Evolutionary conservation across 2,888 invertebrate species (phyloP).

Genomic region (Labia minor): DNA sequence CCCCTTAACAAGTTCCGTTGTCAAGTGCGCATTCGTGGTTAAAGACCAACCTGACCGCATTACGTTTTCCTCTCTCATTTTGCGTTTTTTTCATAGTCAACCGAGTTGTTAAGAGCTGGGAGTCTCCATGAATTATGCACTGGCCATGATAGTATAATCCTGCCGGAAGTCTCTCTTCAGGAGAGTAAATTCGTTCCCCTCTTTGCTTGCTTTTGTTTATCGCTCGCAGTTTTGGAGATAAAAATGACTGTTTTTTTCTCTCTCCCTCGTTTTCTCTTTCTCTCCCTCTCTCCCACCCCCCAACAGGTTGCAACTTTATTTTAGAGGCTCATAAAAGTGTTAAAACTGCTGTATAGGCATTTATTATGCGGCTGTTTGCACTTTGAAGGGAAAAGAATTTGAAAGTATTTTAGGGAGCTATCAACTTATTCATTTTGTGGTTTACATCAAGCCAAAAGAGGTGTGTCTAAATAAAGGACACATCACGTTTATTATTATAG

Average conservation of each 20-base stretch:
- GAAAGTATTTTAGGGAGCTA: background rate
- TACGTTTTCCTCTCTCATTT: background rate
- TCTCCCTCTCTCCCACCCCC: no score
- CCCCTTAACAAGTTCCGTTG: constrained; percentile 5
- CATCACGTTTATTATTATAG: no score
- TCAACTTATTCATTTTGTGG: background rate
- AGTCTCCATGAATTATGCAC: background rate
- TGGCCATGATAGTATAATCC: constrained; percentile 13
- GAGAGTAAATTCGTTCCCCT: background rate
- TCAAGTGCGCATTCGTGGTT: constrained; percentile 13
- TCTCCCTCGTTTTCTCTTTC: no score
- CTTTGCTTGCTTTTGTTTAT: background rate
- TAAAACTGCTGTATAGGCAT: background rate
- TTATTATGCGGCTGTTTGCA: constrained; percentile 1
- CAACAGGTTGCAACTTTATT: constrained; percentile 13
- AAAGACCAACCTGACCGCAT: background rate
- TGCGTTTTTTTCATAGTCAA: background rate
- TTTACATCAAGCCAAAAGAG: background rate
- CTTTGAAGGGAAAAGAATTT: background rate
- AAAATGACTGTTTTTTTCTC: background rate
- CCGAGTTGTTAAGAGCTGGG: background rate
- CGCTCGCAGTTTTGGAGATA: background rate
- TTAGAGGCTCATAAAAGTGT: constrained; percentile 7
- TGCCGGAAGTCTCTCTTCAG: background rate
- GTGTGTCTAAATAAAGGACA: no score